phyloP scores from a whole-genome alignment of 2,113 vertebrate genomes.

The Oncorhynchus tshawytscha region DNA sequence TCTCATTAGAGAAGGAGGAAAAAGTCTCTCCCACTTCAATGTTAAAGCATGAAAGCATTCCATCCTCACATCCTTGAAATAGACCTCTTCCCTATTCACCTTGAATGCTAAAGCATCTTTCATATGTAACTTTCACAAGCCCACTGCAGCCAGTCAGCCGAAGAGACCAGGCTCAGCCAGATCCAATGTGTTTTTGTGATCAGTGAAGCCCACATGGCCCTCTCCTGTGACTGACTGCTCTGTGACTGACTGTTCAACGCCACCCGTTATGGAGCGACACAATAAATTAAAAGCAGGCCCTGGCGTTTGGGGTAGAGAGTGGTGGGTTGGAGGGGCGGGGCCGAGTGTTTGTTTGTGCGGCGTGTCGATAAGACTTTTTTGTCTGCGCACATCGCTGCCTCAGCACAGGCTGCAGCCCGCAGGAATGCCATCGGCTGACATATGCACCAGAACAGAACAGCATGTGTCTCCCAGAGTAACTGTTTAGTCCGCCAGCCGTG shows the following conservation, averaged over 20 bases:
- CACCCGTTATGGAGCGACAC: constrained; percentile 7
- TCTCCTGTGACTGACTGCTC: not conserved
- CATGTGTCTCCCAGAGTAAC: constrained; percentile 34
- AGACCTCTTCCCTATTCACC: constrained; percentile 14
- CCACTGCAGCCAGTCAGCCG: not conserved
- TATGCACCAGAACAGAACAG: constrained; percentile 38
- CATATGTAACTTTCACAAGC: not conserved
- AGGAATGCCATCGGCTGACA: constrained; percentile 54
- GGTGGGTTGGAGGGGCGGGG: constrained; percentile 1
- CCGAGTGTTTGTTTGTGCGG: constrained; percentile 47
- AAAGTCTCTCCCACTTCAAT: constrained; percentile 16
- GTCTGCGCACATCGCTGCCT: constrained; percentile 59
- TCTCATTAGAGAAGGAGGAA: constrained; percentile 40
- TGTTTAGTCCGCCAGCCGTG: constrained; percentile 30
- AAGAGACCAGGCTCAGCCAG: not conserved
- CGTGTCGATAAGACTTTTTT: constrained; percentile 59
- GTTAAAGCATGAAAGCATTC: constrained; percentile 25
- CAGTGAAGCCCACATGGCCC: not conserved
- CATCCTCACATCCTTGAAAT: constrained; percentile 15
- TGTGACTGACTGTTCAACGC: not conserved
- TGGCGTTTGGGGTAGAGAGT: not conserved
- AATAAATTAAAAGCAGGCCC: constrained; percentile 27
- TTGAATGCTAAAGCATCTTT: not conserved
- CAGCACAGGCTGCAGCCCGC: constrained; percentile 55
- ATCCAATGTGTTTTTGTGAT: not conserved